Conservation (phyloP, 2,888 invertebrate species). For the Tetranychus piercei region DNA sequence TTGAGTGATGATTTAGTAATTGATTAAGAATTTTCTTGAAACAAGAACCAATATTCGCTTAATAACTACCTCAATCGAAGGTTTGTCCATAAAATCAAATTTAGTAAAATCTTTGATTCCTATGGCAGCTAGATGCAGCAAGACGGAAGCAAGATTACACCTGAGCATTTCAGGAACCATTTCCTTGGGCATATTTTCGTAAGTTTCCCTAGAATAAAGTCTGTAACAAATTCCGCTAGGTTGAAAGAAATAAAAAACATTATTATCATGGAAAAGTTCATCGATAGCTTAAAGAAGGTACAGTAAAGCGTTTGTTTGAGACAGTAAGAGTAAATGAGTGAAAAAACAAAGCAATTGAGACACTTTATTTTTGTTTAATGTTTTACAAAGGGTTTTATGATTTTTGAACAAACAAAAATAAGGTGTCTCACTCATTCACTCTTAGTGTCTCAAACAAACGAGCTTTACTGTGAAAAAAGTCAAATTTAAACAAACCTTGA, state of each 20-base stretch:
- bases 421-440: no score
- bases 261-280: not conserved
- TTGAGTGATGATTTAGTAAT: no score
- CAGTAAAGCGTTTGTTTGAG: no score
- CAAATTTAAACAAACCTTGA: conserved; percentile 17
- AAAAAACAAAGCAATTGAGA: conserved; percentile 3
- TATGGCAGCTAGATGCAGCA: conserved; percentile 62
- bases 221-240: conserved; percentile 65
- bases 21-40: no score
- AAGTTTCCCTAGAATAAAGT: conserved; percentile 59
- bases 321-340: no score
- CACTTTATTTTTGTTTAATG: conserved; percentile 5
- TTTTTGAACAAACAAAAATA: no score
- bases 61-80: conserved; percentile 32
- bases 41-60: not conserved
- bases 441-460: no score
- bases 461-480: conserved; percentile 4
- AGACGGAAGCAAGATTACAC: conserved; percentile 49
- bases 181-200: conserved; percentile 48
- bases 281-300: not conserved
- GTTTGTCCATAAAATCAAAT: conserved; percentile 80
- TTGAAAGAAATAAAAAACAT: conserved; percentile 8
- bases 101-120: conserved; percentile 54
- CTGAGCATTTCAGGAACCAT: conserved; percentile 71
- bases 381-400: no score